Base-by-base conservation (phyloP, 2,113 vertebrate genomes). In the Antechinus flavipes region DNA sequence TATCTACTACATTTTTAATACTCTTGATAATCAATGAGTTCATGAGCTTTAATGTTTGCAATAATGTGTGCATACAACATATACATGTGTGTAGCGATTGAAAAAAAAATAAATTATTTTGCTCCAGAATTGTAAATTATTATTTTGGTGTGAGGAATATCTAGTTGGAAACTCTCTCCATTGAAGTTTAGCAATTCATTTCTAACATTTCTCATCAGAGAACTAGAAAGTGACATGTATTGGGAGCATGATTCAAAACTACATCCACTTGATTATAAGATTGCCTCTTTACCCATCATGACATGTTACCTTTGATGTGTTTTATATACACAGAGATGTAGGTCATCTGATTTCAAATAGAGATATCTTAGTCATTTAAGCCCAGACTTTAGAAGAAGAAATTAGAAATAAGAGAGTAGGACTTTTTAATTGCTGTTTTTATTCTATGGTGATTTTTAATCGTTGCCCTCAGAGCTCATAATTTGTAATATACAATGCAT, bases 381-480 rank as follows among this genome's bases (percentile, higher is more conserved):
- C 5, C n/a, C 42, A 42, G 16, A 42, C 35, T 84, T 84, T 23
- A 84, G 68, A 35, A 76, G 35, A n/a, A 16, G 16, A 84, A 42
- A n/a, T 84, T 84, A 84, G n/a, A 84, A n/a, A 42, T 42, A 84
- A 84, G 6, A 84, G n/a, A 42, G 10, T 61, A 35, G 68, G 68
- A 42, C 14, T 30, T 26, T 47, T 84, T 93, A 23, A 46, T 56
- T 76, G 22, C 55, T 58, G 4, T 12, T 93, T 53, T 93, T 47
- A 54, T 91, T 92, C 55, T 91, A 8, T 89, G 9, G 23, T 26
- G 49, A 30, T 53, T 94, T 96, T 93, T 58, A 19, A 95, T 47
- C 11, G 90, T 47, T 49, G 16, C 0, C 8, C 54, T 24, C 96
- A 49, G 89, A 46, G 91, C 68, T 84, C 9, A 12, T 92, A 42